Evolutionary conservation across 2,888 invertebrate genomes (phyloP).

Genomic region (Nephrotoma flavescens): DNA sequence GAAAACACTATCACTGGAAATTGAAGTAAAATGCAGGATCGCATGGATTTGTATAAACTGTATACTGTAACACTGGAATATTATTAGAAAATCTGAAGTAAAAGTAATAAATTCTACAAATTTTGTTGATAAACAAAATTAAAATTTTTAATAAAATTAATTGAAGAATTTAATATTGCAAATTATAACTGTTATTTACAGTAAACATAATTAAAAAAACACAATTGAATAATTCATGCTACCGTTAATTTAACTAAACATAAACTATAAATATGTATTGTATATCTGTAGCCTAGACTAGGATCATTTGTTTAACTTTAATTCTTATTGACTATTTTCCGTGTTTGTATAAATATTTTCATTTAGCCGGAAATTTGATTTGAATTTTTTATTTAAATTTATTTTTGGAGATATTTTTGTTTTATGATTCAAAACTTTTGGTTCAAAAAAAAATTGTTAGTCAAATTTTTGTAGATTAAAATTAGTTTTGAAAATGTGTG

Average conservation of each 20-base stretch:
- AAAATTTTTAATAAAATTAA: background rate
- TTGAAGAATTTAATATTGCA: slow-evolving; percentile 1
- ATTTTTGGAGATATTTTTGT: background rate
- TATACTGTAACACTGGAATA: slow-evolving; percentile 14
- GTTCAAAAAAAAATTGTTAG: background rate
- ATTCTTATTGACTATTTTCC: background rate
- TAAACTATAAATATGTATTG: background rate
- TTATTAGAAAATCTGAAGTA: slow-evolving; percentile 6
- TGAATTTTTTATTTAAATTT: background rate
- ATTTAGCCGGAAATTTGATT: background rate
- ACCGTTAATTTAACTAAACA: background rate
- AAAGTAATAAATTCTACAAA: background rate
- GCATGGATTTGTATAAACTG: slow-evolving; percentile 16
- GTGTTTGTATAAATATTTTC: background rate
- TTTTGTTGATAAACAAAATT: slow-evolving; percentile 2
- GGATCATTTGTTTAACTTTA: background rate
- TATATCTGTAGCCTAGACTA: background rate
- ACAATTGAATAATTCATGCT: background rate
- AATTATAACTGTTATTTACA: background rate
- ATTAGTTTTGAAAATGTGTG: background rate
- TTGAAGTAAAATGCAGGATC: slow-evolving; percentile 8
- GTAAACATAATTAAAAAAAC: background rate
- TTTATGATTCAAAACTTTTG: background rate
- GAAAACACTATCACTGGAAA: slow-evolving; percentile 13
- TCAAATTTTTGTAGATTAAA: background rate